Evolutionary conservation across 2,888 invertebrate species (phyloP).

Genomic region (Caenorhabditis macrosperma): DNA sequence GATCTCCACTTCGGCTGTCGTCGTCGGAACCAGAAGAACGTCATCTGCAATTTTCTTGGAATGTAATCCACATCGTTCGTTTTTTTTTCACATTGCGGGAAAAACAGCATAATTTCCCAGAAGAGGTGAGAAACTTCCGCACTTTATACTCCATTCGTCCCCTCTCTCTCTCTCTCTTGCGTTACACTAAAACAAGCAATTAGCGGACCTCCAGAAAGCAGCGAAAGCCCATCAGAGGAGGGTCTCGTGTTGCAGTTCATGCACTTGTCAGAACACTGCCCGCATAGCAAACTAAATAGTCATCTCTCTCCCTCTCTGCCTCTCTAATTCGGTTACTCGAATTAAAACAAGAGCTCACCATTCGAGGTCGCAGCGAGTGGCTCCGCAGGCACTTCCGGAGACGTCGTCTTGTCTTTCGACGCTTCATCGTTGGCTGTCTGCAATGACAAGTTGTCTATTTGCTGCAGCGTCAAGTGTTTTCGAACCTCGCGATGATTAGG

Average conservation of each 20-base stretch:
- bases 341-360: conserved; percentile 11
- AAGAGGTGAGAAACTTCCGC: too few species aligned
- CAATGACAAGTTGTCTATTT: background rate
- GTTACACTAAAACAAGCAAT: conserved; percentile 9
- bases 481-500: conserved; percentile 52
- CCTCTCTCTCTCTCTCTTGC: too few species aligned
- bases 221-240: background rate
- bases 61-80: background rate
- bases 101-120: too few species aligned
- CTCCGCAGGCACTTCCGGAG: conserved; percentile 12
- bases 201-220: conserved; percentile 7
- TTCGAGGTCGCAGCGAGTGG: background rate
- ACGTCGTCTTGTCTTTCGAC: conserved; percentile 20
- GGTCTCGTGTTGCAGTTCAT: conserved; percentile 8
- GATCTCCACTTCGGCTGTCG: conserved; percentile 18
- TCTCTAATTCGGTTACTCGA: conserved; percentile 5
- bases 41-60: conserved; percentile 38
- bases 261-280: background rate
- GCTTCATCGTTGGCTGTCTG: conserved; percentile 16
- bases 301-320: background rate
- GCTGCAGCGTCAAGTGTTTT: background rate
- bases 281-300: background rate
- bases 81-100: too few species aligned
- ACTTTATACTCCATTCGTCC: too few species aligned
- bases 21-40: conserved; percentile 14